Conservation (phyloP, 2,797 vertebrate species). For the Synanceia verrucosa region DNA sequence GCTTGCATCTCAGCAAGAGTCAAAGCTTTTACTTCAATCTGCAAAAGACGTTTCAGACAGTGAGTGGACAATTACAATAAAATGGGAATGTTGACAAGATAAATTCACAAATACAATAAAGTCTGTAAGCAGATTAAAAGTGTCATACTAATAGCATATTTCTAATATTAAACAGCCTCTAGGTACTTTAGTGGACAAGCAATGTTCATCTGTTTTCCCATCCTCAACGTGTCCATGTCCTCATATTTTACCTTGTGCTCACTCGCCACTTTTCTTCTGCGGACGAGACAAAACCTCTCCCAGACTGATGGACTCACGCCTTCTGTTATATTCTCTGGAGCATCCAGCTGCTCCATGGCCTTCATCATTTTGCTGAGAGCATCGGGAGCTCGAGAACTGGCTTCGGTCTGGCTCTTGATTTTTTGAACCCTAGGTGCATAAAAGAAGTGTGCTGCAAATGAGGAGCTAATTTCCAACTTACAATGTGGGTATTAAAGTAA, state of each 20-base stretch:
- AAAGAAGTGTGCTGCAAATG: neutral
- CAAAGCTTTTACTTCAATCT: constrained; percentile 88
- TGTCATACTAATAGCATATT: neutral
- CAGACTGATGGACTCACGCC: constrained; percentile 82
- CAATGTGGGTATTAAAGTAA: neutral
- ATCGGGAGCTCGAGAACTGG: constrained; percentile 71
- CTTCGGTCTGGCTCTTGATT: constrained; percentile 75
- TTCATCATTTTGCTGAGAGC: constrained; percentile 82
- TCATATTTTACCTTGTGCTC: constrained; percentile 88
- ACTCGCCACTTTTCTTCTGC: constrained; percentile 87
- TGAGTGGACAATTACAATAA: neutral
- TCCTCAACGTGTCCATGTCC: neutral
- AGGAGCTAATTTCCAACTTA: neutral
- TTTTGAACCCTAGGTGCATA: constrained; percentile 77
- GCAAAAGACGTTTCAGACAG: constrained; percentile 11
- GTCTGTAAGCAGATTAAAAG: neutral
- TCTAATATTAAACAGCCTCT: neutral
- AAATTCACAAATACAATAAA: neutral
- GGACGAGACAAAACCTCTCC: constrained; percentile 87
- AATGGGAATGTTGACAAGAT: neutral
- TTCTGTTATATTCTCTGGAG: constrained; percentile 83
- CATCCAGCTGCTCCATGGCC: constrained; percentile 90
- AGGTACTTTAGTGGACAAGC: neutral
- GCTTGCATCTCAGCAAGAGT: constrained; percentile 87
- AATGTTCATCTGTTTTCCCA: neutral